A percentile compares a stretch with the other conserved stretches of the same genome.
Conservation (phyloP, 2,113 vertebrate species). For the Pachycephala philippinensis region DNA sequence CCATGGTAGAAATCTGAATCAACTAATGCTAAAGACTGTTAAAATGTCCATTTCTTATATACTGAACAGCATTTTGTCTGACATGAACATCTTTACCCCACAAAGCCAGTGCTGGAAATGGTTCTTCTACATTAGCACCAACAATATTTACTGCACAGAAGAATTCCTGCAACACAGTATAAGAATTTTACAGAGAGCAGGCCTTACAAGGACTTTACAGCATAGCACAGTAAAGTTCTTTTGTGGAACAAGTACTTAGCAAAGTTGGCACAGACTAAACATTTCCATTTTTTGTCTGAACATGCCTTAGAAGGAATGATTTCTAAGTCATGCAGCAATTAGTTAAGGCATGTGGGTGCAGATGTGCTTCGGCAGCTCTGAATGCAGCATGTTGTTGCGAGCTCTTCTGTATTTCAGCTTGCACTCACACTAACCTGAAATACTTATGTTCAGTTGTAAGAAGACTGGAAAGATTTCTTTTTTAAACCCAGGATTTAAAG, state of each 20-base stretch:
- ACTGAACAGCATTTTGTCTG: background rate
- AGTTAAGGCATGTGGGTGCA: constrained; percentile 14
- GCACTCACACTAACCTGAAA: background rate
- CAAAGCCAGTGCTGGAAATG: background rate
- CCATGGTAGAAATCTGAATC: background rate
- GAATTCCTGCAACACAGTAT: background rate
- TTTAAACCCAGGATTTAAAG: background rate
- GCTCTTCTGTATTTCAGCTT: background rate
- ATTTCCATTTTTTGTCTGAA: constrained; percentile 51
- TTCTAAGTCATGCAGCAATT: constrained; percentile 24
- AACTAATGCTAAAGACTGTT: background rate
- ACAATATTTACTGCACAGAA: background rate
- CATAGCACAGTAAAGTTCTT: background rate
- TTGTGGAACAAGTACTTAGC: background rate
- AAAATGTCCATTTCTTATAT: background rate
- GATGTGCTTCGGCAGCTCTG: background rate
- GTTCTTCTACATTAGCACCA: background rate
- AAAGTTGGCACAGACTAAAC: constrained; percentile 33
- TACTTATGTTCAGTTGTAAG: background rate
- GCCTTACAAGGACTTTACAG: constrained; percentile 24
- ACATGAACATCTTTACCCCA: background rate
- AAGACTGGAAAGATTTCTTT: background rate
- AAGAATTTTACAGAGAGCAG: background rate
- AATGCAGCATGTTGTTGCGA: background rate
- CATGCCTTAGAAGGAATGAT: constrained; percentile 41